Conservation (phyloP, 2,888 invertebrate genomes). For the Margaritifera margaritifera region DNA sequence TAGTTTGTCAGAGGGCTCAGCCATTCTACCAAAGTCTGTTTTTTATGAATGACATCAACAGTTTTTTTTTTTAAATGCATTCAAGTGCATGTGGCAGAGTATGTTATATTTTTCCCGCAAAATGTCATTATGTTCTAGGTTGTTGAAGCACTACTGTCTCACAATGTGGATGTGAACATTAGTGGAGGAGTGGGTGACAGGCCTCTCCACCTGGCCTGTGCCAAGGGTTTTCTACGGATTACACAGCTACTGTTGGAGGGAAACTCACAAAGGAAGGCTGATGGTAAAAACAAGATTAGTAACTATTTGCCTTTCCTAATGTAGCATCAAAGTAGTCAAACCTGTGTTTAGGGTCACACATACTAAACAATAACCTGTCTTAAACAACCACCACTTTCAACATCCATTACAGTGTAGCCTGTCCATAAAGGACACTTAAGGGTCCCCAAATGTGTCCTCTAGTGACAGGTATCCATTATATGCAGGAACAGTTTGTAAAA, state of each 20-base stretch:
- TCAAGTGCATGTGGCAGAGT: neutral
- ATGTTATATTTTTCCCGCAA: neutral
- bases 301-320: neutral
- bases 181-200: conserved; percentile 73
- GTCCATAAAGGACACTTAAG: too few relatives aligned
- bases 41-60: too few relatives aligned
- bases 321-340: neutral
- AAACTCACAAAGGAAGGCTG: conserved; percentile 63
- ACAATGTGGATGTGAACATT: conserved; percentile 72
- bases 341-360: neutral
- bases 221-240: conserved; percentile 70
- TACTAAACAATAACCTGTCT: neutral
- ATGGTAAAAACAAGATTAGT: conserved; percentile 58
- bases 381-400: neutral
- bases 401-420: too few relatives aligned
- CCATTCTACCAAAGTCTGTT: too few relatives aligned
- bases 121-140: conserved; percentile 58
- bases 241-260: conserved; percentile 72
- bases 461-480: too few relatives aligned
- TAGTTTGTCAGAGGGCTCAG: too few relatives aligned
- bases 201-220: conserved; percentile 73
- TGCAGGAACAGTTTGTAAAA: too few relatives aligned
- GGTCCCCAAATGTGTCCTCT: too few relatives aligned
- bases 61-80: too few relatives aligned
- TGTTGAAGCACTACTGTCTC: conserved; percentile 67